A percentile compares a stretch with the other conserved stretches of the same genome.
Evolutionary conservation across 2,888 invertebrate species (phyloP).

Genomic region (Aphrophora alni): DNA sequence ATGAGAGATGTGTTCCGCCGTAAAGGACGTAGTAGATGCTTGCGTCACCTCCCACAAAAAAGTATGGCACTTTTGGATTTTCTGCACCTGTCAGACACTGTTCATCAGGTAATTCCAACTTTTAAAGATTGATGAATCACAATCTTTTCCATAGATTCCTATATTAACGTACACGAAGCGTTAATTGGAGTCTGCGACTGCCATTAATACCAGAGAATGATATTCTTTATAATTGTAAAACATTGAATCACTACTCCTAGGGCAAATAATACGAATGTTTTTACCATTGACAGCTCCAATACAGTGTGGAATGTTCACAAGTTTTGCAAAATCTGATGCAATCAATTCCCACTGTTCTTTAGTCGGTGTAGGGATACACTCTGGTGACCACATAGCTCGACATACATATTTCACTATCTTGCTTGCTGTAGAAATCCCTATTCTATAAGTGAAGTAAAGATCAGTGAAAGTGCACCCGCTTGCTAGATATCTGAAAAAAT

Average conservation of each 20-base stretch:
- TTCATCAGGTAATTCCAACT: constrained; percentile 43
- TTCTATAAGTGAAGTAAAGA: too few species aligned
- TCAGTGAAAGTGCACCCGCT: too few species aligned
- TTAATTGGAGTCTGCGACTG: not conserved
- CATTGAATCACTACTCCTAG: not conserved
- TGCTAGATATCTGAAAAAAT: too few species aligned
- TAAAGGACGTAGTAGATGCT: constrained; percentile 40
- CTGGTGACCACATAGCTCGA: too few species aligned
- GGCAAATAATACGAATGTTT: too few species aligned
- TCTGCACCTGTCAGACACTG: constrained; percentile 45
- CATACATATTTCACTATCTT: too few species aligned
- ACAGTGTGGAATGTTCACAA: not conserved
- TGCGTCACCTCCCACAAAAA: constrained; percentile 52
- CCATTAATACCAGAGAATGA: not conserved
- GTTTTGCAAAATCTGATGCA: too few species aligned
- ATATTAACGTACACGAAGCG: not conserved
- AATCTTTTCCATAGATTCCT: not conserved
- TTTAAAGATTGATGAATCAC: constrained; percentile 16
- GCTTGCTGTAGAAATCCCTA: too few species aligned
- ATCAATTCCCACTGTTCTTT: too few species aligned
- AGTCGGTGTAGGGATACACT: too few species aligned
- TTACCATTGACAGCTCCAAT: not conserved
- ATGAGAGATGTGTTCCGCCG: constrained; percentile 41
- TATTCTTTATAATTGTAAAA: not conserved
- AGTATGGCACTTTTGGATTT: constrained; percentile 44